Base-by-base conservation (phyloP, 2,113 vertebrate genomes). In the Raja brachyura region DNA sequence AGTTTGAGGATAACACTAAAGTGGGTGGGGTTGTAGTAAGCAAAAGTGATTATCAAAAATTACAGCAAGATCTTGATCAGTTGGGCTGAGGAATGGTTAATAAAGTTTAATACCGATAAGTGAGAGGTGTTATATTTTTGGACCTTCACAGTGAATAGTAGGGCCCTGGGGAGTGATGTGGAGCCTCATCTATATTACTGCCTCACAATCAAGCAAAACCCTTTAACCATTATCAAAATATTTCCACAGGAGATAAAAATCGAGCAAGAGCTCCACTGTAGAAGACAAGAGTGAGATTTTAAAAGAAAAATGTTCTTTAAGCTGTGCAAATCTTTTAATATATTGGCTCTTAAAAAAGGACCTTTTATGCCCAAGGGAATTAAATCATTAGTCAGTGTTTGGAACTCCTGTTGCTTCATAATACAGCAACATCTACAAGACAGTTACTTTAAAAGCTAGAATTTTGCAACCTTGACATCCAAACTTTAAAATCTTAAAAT, bases 391-490 rank as follows among this genome's bases (percentile, higher is more conserved):
- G n/a, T 18, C 59, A 66, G 28, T 14, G 7, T 6, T 31, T 2
- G 59, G 14, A 88, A 88, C 59, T 88, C 59, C n/a, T 86, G 81
- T n/a, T 59, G 81, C 9, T 88, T 66, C 28, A 88, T 14, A 88
- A 63, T 63, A 63, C 25, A 56, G 79, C 83, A 33, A 31, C 13
- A 7, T 63, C 14, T 31, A 31, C 16, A 31, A 63, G 28, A 5
- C 59, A 31, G 28, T 63, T 18, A 66, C 8, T 83, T 83, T 83
- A 83, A 20, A 56, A 59, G 56, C 54, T 83, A 28, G 22, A 5
- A 56, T 83, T 31, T 88, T 88, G 59, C 59, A 88, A 48, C 39
- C 39, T 48, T 48, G 39, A 48, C 39, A 48, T 48, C 39, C 39
- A 0, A 48, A 63, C 5, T 31, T 63, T 88, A 14, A 13, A n/a